phyloP scores from a whole-genome alignment of 2,797 vertebrate species.

The Thunnus albacares region DNA sequence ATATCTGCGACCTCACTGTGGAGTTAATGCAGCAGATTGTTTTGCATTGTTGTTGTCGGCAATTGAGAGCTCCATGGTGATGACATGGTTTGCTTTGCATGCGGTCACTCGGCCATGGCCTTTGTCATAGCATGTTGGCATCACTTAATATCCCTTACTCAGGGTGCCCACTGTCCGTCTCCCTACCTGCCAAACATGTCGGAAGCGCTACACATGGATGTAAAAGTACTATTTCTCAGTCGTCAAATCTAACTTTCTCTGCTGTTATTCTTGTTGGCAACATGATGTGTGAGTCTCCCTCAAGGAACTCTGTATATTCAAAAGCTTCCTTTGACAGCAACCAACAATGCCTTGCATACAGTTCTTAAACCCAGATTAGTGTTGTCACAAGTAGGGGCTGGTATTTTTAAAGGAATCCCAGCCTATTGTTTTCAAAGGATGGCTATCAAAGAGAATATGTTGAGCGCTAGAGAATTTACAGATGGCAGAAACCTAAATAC shows the following conservation, averaged over 20 bases:
- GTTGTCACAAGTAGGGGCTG: constrained; percentile 6
- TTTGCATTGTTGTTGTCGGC: constrained; percentile 20
- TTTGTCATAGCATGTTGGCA: constrained; percentile 58
- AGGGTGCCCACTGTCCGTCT: constrained; percentile 16
- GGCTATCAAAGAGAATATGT: constrained; percentile 63
- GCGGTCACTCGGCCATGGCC: constrained; percentile 42
- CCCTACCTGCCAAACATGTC: neutral
- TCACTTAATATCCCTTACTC: constrained; percentile 47
- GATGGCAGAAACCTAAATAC: constrained; percentile 62
- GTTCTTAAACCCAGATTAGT: constrained; percentile 23
- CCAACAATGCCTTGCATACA: neutral
- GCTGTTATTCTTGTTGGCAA: constrained; percentile 23
- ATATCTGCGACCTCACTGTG: constrained; percentile 7
- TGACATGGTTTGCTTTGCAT: constrained; percentile 40
- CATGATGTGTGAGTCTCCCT: neutral
- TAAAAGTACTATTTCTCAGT: constrained; percentile 6
- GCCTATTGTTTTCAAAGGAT: constrained; percentile 56
- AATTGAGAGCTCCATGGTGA: constrained; percentile 47
- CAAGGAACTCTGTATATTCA: neutral
- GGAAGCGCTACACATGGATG: neutral
- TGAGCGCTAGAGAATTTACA: constrained; percentile 56
- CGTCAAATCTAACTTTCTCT: neutral
- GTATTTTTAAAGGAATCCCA: constrained; percentile 41
- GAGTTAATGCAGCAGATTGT: constrained; percentile 7
- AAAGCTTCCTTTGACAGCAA: constrained; percentile 2